Percentiles rank a stretch among this genome's conserved stretches.
Conservation (phyloP, 1,140 invertebrate genomes). For the Panulirus ornatus region DNA sequence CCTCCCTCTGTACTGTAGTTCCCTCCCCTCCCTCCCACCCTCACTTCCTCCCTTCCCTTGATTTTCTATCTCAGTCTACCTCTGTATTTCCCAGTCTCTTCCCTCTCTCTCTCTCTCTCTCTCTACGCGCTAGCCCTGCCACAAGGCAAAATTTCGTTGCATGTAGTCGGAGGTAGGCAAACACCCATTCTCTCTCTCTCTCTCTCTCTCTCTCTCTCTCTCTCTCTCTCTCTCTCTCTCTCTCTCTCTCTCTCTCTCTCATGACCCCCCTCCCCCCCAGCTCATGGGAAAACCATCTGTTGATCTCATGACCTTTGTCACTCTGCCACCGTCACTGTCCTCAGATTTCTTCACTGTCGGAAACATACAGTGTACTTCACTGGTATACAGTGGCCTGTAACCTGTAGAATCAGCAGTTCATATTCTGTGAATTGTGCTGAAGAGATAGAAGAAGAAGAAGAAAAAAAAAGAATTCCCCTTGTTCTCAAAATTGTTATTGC, state of each 20-base stretch:
- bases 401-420: too few relatives aligned
- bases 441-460: too few relatives aligned
- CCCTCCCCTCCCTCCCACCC: background rate
- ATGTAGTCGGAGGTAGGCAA: too few relatives aligned
- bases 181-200: constrained; percentile 1
- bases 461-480: too few relatives aligned
- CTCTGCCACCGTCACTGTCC: background rate
- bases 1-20: background rate
- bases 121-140: too few relatives aligned
- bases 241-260: background rate
- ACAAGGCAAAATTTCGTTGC: too few relatives aligned
- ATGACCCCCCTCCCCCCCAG: background rate
- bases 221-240: constrained; percentile 17
- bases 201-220: constrained; percentile 17
- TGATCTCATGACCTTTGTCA: background rate
- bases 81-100: too few relatives aligned
- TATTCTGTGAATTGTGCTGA: too few relatives aligned
- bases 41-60: background rate
- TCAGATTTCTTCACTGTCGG: too few relatives aligned
- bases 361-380: too few relatives aligned
- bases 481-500: too few relatives aligned
- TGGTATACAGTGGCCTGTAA: too few relatives aligned
- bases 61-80: background rate
- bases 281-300: background rate
- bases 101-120: constrained; percentile 18